Evolutionary conservation across 1,140 invertebrate species (phyloP).

Genomic region (Drosophila sturtevanti): DNA sequence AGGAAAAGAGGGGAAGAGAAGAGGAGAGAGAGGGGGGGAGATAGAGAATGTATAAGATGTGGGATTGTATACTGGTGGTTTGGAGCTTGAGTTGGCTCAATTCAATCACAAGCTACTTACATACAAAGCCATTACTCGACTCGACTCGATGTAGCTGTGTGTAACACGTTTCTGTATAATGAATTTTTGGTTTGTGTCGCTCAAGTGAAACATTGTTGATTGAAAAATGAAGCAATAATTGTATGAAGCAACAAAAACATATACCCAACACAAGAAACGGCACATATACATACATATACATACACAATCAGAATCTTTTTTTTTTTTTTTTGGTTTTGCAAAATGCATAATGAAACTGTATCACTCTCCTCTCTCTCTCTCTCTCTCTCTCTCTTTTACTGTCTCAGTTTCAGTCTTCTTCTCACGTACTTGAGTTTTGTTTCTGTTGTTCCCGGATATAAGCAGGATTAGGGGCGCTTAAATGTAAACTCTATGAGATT

Average conservation of each 20-base stretch:
- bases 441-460: constrained; percentile 52
- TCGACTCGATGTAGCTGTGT: too few relatives aligned
- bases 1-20: constrained; percentile 4
- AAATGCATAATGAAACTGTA: constrained; percentile 5
- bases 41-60: constrained; percentile 37
- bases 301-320: not conserved
- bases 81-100: constrained; percentile 55
- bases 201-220: constrained; percentile 41
- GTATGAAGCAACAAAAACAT: not conserved
- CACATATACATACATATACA: not conserved
- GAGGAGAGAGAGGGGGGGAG: not conserved
- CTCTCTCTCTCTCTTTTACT: too few relatives aligned
- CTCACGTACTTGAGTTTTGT: constrained; percentile 28
- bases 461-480: constrained; percentile 73
- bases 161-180: constrained; percentile 49
- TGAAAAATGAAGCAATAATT: constrained; percentile 32
- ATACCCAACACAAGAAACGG: constrained; percentile 8
- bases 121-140: constrained; percentile 70
- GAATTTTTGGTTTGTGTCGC: constrained; percentile 53
- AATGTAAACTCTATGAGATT: constrained; percentile 64
- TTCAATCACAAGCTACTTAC: constrained; percentile 80
- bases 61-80: constrained; percentile 29
- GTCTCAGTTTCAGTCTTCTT: not conserved
- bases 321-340: not conserved
- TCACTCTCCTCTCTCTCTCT: too few relatives aligned